Base-by-base conservation (phyloP, 2,113 vertebrate species). In the Nyctibius bracteatus region DNA sequence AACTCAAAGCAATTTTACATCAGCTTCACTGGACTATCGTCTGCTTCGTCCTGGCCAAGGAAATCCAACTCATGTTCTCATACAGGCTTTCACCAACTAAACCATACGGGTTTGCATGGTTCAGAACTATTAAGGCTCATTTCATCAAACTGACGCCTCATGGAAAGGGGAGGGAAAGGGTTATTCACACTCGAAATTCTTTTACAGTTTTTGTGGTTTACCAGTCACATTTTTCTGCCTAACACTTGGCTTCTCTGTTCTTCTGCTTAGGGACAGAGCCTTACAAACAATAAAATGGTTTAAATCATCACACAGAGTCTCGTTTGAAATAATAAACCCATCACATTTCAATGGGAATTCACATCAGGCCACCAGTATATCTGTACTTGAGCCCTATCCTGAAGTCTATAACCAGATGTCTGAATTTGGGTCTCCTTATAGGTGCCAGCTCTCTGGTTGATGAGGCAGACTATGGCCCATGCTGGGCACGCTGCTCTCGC, bases 381-480 rank as follows among this genome's bases (percentile, higher is more conserved):
- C 41, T 18, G 33, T n/a, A 28, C 47, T 65, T 12, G 27, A 66
- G 73, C 33, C 8, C 24, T 31, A 0, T 9, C 62, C 51, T 16
- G 31, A 51, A 54, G 43, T 7, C 39, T 24, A 6, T 10, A 5
- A 24, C 22, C 35, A 44, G 33, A 66, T 1, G 1, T 9, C 61
- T 43, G 37, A 27, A 37, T 20, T 39, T 35, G n/a, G 27, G 35
- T n/a, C 8, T 58, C 41, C 44, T 8, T 12, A 5, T 2, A 12
- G 35, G 35, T 21, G 25, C 58, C 41, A 31, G 81, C 47, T 58
- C 35, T 10, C 20, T 5, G 24, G 31, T 2, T 19, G 25, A 41
- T 0, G 3, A 46, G 10, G 31, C 44, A 47, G 71, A 43, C 5
- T 7, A 25, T 1, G 7, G n/a, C 16, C 58, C 28, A 3, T 2